Conservation (phyloP, 1,140 invertebrate species). For the Cotesia chilonis region DNA sequence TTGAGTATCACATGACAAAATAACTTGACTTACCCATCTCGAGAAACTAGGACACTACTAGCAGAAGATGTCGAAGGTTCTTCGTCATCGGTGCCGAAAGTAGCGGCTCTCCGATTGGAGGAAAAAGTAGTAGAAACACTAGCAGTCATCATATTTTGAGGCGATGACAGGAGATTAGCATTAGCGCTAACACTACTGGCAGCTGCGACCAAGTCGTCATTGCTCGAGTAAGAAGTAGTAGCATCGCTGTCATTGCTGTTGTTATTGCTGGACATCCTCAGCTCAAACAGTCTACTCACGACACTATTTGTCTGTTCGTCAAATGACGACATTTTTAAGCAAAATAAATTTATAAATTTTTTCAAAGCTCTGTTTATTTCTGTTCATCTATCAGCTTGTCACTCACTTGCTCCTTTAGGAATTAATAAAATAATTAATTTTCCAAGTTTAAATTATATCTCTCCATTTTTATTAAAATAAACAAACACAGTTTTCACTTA, state of each 20-base stretch:
- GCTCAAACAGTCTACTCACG: slow-evolving; percentile 45
- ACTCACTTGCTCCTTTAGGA: too few species aligned
- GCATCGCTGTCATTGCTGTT: slow-evolving; percentile 9
- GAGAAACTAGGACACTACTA: slow-evolving; percentile 42
- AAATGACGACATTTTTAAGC: slow-evolving; percentile 49
- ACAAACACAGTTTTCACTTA: too few species aligned
- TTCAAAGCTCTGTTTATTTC: not conserved
- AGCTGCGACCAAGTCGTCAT: too few species aligned
- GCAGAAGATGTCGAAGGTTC: slow-evolving; percentile 44
- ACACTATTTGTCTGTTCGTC: slow-evolving; percentile 45
- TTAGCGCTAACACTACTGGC: slow-evolving; percentile 34
- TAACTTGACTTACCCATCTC: slow-evolving; percentile 36
- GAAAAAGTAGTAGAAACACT: slow-evolving; percentile 45
- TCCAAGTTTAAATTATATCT: too few species aligned
- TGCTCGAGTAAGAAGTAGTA: slow-evolving; percentile 39
- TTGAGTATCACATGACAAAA: slow-evolving; percentile 5
- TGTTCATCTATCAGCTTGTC: too few species aligned
- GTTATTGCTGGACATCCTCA: slow-evolving; percentile 17
- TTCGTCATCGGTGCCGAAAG: slow-evolving; percentile 53
- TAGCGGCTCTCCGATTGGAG: slow-evolving; percentile 47
- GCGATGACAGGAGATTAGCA: slow-evolving; percentile 27
- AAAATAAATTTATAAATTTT: slow-evolving; percentile 22
- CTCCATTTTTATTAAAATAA: too few species aligned
- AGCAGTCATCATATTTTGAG: slow-evolving; percentile 50
- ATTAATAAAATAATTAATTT: too few species aligned